These are phyloP conservation scores for Sebastiscus albofasciatus DNA, from an alignment of 2,797 vertebrate species.

Conservation along the genomic window DNA sequence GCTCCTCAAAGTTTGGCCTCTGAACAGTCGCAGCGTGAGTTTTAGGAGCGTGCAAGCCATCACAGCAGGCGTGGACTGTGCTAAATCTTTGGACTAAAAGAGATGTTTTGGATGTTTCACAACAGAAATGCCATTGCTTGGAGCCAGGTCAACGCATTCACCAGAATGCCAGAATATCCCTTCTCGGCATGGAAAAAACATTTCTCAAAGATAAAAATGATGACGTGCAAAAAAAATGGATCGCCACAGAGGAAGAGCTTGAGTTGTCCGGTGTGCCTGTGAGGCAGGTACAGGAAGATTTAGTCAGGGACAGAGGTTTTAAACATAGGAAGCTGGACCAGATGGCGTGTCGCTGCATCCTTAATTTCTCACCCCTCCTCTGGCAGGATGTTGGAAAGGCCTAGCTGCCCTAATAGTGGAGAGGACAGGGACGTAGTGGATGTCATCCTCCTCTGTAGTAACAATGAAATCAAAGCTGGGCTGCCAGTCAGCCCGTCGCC, in stretches of 20 bases:
- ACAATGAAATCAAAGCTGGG: slow-evolving; percentile 82
- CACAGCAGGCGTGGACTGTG: slow-evolving; percentile 17
- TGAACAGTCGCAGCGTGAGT: slow-evolving; percentile 27
- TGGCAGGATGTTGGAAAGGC: slow-evolving; percentile 83
- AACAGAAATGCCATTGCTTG: slow-evolving; percentile 10
- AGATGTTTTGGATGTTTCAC: slow-evolving; percentile 23
- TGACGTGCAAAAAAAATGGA: slow-evolving; percentile 66
- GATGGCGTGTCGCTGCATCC: slow-evolving; percentile 81
- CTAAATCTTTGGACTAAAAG: slow-evolving; percentile 24
- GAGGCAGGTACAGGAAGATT: slow-evolving; percentile 83
- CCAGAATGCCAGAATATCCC: slow-evolving; percentile 37
- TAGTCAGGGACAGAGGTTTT: slow-evolving; percentile 75
- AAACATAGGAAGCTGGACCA: slow-evolving; percentile 82
- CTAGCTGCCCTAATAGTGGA: slow-evolving; percentile 61
- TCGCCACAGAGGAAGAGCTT: slow-evolving; percentile 71
- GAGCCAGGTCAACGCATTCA: slow-evolving; percentile 12
- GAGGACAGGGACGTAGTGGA: slow-evolving; percentile 66
- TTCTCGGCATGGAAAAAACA: slow-evolving; percentile 57
- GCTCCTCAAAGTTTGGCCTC: slow-evolving; percentile 39
- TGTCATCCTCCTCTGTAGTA: slow-evolving; percentile 72
- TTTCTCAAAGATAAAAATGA: slow-evolving; percentile 71
- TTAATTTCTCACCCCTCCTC: slow-evolving; percentile 69
- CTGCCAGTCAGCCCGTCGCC: slow-evolving; percentile 75
- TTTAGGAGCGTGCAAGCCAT: slow-evolving; percentile 25
- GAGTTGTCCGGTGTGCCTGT: slow-evolving; percentile 76